Base-by-base conservation (phyloP, 2,888 invertebrate genomes). In the Andricus quercusramuli region DNA sequence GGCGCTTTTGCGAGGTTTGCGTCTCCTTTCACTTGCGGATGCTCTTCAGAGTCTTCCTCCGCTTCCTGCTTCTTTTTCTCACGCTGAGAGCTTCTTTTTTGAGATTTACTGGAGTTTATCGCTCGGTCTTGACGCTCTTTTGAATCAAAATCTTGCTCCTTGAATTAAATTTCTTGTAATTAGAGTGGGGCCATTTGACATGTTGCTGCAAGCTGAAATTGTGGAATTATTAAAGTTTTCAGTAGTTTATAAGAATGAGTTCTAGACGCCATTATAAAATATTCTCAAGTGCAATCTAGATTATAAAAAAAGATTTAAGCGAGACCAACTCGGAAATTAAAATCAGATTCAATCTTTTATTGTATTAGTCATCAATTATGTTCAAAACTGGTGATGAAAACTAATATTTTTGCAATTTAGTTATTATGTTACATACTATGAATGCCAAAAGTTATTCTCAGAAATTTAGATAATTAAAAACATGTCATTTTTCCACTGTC, bases 11-110 rank as follows among this genome's bases (percentile, higher is more conserved):
- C 74, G 74, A 74, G 74, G 74, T 74, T 74, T 74, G 74, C 74
- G 74, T 74, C 74, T 74, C 74, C 74, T 74, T 77, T 77, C 77
- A 77, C 77, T 77, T 77, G 65, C 77, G 64, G 65, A 77, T 62
- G 77, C 64, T 64, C 77, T 77, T 77, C 65, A 77, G 65, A 77
- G 65, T 79, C 65, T 77, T 64, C 29, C 68, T 68, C 76, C 68
- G 62, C 78, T 81, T 70, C 77, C 81, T 67, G 66, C 77, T 20
- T 70, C 68, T 56, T 41, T 62, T 37, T 67, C 32, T 70, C 77
- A 66, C 80, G 59, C 78, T 70, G 37, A 70, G 44, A 29, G 59
- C 70, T 78, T 79, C 81, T 85, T 84, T 85, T 83, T 85, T 83
- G 80, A 83, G 56, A 74, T 56, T 32, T 22, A 41, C 41, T 67